Conservation (phyloP, 2,888 invertebrate genomes). For the Pollenia labialis region DNA sequence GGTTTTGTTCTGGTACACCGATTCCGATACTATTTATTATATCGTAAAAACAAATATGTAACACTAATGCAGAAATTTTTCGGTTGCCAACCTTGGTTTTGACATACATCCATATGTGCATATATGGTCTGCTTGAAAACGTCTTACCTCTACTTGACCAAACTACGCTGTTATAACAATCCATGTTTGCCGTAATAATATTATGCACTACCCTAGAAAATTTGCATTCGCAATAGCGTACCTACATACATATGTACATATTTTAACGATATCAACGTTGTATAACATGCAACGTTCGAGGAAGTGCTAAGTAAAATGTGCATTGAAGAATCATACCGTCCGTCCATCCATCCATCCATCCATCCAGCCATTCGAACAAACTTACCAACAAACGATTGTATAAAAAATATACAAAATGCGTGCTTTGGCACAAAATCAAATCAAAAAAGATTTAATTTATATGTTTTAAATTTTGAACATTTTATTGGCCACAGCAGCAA, state of each 20-base stretch:
- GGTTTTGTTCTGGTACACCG: no score
- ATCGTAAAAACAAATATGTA: no score
- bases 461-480: slow-evolving; percentile 61
- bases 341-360: background rate
- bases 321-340: slow-evolving; percentile 7
- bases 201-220: slow-evolving; percentile 9
- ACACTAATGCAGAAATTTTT: no score
- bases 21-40: no score
- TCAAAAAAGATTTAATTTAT: slow-evolving; percentile 63
- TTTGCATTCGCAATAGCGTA: background rate
- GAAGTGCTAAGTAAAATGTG: slow-evolving; percentile 32
- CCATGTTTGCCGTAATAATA: no score
- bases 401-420: slow-evolving; percentile 59
- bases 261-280: background rate
- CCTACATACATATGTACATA: background rate
- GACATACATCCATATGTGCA: no score
- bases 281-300: slow-evolving; percentile 30
- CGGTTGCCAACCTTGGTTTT: no score
- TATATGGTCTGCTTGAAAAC: no score
- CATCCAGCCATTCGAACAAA: background rate
- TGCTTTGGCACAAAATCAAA: slow-evolving; percentile 69
- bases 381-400: slow-evolving; percentile 6
- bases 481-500: slow-evolving; percentile 50
- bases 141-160: background rate
- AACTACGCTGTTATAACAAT: no score